Conservation (phyloP, 1,140 invertebrate species). For the Trichonephila clavata region DNA sequence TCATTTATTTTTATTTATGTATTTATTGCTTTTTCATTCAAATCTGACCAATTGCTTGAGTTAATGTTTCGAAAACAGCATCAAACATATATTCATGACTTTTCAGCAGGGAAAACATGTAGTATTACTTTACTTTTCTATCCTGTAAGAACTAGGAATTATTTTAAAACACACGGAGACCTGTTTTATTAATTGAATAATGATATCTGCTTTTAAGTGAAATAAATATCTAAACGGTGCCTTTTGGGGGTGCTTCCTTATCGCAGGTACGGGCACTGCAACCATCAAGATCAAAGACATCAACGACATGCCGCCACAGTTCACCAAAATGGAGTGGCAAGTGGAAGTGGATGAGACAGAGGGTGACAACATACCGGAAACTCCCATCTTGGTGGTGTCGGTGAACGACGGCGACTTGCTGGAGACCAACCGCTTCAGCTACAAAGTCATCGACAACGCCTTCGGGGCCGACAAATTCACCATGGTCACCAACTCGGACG, state of each 20-base stretch:
- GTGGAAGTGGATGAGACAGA: slow-evolving; percentile 98
- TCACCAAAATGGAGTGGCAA: slow-evolving; percentile 97
- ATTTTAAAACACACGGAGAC: too few relatives aligned
- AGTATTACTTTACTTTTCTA: too few relatives aligned
- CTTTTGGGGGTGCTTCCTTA: slow-evolving; percentile 83
- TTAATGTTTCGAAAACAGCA: too few relatives aligned
- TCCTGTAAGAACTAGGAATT: too few relatives aligned
- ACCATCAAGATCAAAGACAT: slow-evolving; percentile 80
- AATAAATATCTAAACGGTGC: too few relatives aligned
- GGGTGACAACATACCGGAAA: slow-evolving; percentile 94
- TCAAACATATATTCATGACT: too few relatives aligned
- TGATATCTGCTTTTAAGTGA: too few relatives aligned
- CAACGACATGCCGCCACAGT: slow-evolving; percentile 92
- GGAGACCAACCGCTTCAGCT: slow-evolving; percentile 97
- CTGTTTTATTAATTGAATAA: too few relatives aligned
- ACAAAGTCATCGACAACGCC: slow-evolving; percentile 95
- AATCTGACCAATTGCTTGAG: too few relatives aligned
- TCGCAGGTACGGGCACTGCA: slow-evolving; percentile 84
- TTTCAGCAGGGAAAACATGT: too few relatives aligned
- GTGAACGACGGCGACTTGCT: slow-evolving; percentile 93
- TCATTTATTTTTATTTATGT: too few relatives aligned
- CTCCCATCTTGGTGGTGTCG: slow-evolving; percentile 95
- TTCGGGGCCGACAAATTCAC: slow-evolving; percentile 98
- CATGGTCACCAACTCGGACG: slow-evolving; percentile 97
- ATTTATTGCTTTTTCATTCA: too few relatives aligned